phyloP scores from a whole-genome alignment of 1,140 invertebrate species.

The Aethina tumida region DNA sequence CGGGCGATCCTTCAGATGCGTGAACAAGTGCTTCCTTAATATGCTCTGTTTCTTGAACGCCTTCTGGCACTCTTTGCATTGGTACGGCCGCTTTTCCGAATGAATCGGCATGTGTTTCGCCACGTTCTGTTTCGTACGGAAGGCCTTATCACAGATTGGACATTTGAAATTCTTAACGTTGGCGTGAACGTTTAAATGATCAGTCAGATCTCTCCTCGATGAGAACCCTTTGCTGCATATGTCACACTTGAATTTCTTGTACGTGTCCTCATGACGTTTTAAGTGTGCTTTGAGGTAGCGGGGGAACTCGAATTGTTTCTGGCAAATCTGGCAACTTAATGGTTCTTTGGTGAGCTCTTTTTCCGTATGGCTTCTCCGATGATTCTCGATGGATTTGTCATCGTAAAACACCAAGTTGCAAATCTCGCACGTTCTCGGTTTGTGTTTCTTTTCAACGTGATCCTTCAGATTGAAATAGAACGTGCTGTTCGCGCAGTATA shows the following conservation, averaged over 20 bases:
- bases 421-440: slow-evolving; percentile 10
- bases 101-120: slow-evolving; percentile 13
- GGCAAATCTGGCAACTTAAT: slow-evolving; percentile 6
- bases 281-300: slow-evolving; percentile 10
- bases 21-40: slow-evolving; percentile 22
- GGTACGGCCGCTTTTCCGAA: slow-evolving; percentile 12
- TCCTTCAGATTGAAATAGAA: slow-evolving; percentile 13
- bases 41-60: slow-evolving; percentile 26
- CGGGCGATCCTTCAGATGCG: slow-evolving; percentile 22
- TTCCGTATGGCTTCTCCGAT: slow-evolving; percentile 9
- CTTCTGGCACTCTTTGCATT: slow-evolving; percentile 12
- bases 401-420: slow-evolving; percentile 12
- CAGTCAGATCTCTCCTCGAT: slow-evolving; percentile 7
- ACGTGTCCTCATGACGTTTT: slow-evolving; percentile 7
- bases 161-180: slow-evolving; percentile 10
- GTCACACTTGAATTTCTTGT: slow-evolving; percentile 12
- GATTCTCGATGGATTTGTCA: slow-evolving; percentile 11
- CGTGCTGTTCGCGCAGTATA: slow-evolving; percentile 11
- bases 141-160: slow-evolving; percentile 9
- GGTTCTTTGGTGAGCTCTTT: slow-evolving; percentile 2
- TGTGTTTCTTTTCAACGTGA: slow-evolving; percentile 11
- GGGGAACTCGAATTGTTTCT: slow-evolving; percentile 10
- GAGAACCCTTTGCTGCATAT: slow-evolving; percentile 9
- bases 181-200: slow-evolving; percentile 12
- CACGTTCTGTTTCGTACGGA: slow-evolving; percentile 10